Evolutionary conservation across 1,140 invertebrate species (phyloP).

Genomic region (Melanaphis sacchari): DNA sequence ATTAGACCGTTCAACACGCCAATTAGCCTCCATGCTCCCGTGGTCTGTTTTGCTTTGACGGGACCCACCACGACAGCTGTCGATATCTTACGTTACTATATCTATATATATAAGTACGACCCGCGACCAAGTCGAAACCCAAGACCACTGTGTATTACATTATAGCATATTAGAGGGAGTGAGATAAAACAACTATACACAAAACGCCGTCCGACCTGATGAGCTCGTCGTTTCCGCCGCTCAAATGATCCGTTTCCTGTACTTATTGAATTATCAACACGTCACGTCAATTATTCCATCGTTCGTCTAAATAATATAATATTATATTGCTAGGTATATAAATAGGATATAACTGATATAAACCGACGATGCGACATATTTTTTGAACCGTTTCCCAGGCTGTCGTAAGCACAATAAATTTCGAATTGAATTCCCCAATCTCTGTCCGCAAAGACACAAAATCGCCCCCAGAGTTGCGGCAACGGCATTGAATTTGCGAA

Average conservation of each 20-base stretch:
- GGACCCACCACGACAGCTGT: conserved; percentile 26
- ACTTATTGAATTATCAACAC: conserved; percentile 54
- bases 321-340: background rate
- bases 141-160: background rate
- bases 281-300: conserved; percentile 46
- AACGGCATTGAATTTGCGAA: background rate
- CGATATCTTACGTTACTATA: background rate
- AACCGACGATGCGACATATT: conserved; percentile 8
- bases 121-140: background rate
- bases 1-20: conserved; percentile 40
- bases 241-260: conserved; percentile 49
- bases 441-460: background rate
- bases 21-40: conserved; percentile 45
- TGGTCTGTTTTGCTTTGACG: conserved; percentile 13
- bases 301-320: background rate
- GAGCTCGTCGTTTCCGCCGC: conserved; percentile 22
- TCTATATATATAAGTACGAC: background rate
- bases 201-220: background rate
- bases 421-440: background rate
- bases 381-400: conserved; percentile 28
- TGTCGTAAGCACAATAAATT: background rate
- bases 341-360: background rate
- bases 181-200: background rate
- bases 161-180: background rate
- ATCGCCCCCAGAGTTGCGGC: background rate